Evolutionary conservation across 2,797 vertebrate genomes (phyloP), one percentile per base, ranked within the genome.

Genomic region (Florisuga fusca): DNA sequence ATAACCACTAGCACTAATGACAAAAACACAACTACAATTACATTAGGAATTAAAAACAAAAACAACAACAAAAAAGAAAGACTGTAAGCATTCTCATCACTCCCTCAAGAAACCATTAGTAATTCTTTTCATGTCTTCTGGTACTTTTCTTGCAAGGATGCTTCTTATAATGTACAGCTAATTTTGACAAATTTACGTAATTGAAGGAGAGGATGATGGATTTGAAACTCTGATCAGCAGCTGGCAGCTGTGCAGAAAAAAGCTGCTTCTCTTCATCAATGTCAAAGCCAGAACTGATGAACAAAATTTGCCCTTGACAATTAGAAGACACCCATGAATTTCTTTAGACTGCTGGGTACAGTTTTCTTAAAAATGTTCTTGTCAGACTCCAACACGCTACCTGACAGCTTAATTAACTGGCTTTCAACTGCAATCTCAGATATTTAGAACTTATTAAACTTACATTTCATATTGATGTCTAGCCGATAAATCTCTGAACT

Each of bases 131-230:
- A 97, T 98, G 97, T 98, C 97, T 98, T 95, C 90, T 96, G 94
- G 94, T 97, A 98, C 97, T 98, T 98, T 98, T 98, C 98, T 97
- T 98, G 98, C 98, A 98, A 98, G 98, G 98, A 98, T 98, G 98
- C 98, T 98, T 98, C 98, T 97, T 98, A 98, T 98, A 98, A 98
- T 98, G 98, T 98, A 98, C 97, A 97, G 98, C 98, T 98, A 98
- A 98, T 98, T 98, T 98, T 98, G 98, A 98, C 98, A 98, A 98
- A 98, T 98, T 98, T 98, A 98, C 62, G 98, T 98, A 98, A 98
- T 98, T 98, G 98, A 98, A 98, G 98, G 97, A 98, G 97, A 98
- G 98, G 98, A 98, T 98, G 98, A 98, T 98, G 98, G 98, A 98
- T 98, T 98, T 98, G 97, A 98, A 98, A 98, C 97, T 98, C 96